phyloP scores from a whole-genome alignment of 2,888 invertebrate genomes.

The Strigamia crassipes region DNA sequence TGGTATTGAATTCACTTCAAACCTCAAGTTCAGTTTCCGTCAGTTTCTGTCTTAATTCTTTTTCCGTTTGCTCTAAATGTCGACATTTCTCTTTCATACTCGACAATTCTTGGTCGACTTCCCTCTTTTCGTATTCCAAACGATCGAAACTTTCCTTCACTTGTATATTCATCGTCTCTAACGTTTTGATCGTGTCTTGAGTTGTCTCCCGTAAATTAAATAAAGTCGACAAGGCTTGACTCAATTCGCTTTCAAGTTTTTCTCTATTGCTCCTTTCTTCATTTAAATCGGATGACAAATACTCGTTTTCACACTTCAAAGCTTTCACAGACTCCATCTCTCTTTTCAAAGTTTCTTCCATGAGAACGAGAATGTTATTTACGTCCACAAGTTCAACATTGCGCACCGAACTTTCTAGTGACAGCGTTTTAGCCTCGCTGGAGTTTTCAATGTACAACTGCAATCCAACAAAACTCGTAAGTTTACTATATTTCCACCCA shows the following conservation, averaged over 20 bases:
- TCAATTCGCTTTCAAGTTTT: conserved; percentile 13
- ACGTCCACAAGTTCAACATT: conserved; percentile 10
- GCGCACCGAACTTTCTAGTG: not conserved
- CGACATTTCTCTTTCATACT: not conserved
- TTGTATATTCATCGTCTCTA: not conserved
- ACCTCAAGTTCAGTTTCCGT: conserved; percentile 39
- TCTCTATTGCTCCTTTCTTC: not conserved
- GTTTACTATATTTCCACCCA: not conserved
- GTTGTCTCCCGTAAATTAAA: not conserved
- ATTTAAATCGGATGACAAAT: not conserved
- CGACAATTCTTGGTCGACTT: not conserved
- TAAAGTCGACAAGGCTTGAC: not conserved
- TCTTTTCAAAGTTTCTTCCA: not conserved
- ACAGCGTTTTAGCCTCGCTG: conserved; percentile 12
- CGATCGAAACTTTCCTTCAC: conserved; percentile 6
- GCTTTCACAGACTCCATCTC: not conserved
- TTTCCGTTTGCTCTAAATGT: not conserved
- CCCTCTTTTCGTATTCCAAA: conserved; percentile 13
- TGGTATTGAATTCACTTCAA: not conserved
- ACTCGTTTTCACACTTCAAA: not conserved
- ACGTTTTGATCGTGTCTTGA: not conserved
- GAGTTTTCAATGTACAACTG: conserved; percentile 19
- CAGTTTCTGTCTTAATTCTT: not conserved
- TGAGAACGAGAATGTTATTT: not conserved
- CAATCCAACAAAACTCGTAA: not conserved